Evolutionary conservation across 1,140 invertebrate genomes (phyloP).

Genomic region (Papilio helenus): DNA sequence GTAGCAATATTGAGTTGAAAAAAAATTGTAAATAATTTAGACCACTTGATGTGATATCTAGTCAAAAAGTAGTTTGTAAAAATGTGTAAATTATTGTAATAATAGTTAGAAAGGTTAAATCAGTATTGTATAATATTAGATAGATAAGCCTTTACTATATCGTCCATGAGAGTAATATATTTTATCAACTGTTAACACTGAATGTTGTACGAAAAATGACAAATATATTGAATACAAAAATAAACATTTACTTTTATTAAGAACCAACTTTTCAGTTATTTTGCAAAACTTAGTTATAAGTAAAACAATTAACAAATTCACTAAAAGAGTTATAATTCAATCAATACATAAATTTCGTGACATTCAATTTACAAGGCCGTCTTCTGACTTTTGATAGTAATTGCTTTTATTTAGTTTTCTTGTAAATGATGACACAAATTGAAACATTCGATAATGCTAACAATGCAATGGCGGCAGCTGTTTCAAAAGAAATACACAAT

Average conservation of each 20-base stretch:
- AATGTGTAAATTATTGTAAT: neutral
- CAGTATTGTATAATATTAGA: neutral
- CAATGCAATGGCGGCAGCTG: slow-evolving; percentile 31
- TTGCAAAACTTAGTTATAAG: neutral
- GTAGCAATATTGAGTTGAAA: slow-evolving; percentile 33
- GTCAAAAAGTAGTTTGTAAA: slow-evolving; percentile 26
- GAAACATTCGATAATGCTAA: slow-evolving; percentile 6
- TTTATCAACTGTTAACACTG: slow-evolving; percentile 30
- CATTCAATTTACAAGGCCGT: neutral
- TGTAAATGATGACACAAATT: slow-evolving; percentile 1
- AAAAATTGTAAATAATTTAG: neutral
- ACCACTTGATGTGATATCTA: slow-evolving; percentile 16
- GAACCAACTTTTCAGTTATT: neutral
- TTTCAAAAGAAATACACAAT: slow-evolving; percentile 29
- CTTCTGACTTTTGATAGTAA: slow-evolving; percentile 13
- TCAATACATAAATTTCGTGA: neutral
- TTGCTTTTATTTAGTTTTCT: neutral
- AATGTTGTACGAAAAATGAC: slow-evolving; percentile 1
- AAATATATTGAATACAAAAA: slow-evolving; percentile 24
- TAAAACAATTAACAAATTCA: neutral
- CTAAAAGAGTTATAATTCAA: neutral
- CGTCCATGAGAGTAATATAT: slow-evolving; percentile 51
- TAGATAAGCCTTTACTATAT: neutral
- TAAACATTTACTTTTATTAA: slow-evolving; percentile 18
- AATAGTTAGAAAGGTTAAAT: neutral